A percentile compares a stretch with the other conserved stretches of the same genome.
Conservation (phyloP, 1,140 invertebrate genomes). For the Drosophila sp. region DNA sequence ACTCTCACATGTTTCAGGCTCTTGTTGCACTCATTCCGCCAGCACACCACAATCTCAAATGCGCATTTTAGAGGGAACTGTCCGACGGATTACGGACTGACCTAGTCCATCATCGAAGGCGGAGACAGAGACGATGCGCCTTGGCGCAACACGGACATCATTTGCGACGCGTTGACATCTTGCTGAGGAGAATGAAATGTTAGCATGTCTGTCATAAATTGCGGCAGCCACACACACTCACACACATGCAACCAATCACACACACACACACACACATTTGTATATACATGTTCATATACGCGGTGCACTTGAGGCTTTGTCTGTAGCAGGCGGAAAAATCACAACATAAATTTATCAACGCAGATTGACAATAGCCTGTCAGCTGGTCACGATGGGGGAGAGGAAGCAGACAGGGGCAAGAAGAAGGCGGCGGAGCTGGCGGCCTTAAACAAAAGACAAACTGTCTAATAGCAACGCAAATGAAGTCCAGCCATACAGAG, state of each 20-base stretch:
- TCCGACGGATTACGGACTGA: background rate
- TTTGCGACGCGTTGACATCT: conserved; percentile 48
- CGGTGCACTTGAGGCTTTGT: conserved; percentile 38
- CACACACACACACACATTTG: background rate
- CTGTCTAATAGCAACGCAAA: conserved; percentile 55
- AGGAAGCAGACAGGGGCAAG: background rate
- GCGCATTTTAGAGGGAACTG: conserved; percentile 6
- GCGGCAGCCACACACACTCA: conserved; percentile 5
- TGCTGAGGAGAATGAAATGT: conserved; percentile 42
- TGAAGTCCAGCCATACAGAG: conserved; percentile 42
- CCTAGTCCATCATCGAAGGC: conserved; percentile 33
- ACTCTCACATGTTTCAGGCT: conserved; percentile 37
- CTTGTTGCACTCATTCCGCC: background rate
- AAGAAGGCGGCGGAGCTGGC: conserved; percentile 10
- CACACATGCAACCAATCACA: background rate
- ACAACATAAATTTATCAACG: conserved; percentile 69
- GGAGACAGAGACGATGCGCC: background rate
- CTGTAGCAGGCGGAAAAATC: conserved; percentile 49
- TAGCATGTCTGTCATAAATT: conserved; percentile 52
- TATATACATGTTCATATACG: background rate
- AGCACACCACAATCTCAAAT: conserved; percentile 4
- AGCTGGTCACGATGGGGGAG: conserved; percentile 18
- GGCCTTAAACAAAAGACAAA: conserved; percentile 59
- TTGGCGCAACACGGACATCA: conserved; percentile 35
- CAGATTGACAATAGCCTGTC: conserved; percentile 63